Conservation (phyloP, 2,888 invertebrate genomes). For the Ametastegia equiseti region DNA sequence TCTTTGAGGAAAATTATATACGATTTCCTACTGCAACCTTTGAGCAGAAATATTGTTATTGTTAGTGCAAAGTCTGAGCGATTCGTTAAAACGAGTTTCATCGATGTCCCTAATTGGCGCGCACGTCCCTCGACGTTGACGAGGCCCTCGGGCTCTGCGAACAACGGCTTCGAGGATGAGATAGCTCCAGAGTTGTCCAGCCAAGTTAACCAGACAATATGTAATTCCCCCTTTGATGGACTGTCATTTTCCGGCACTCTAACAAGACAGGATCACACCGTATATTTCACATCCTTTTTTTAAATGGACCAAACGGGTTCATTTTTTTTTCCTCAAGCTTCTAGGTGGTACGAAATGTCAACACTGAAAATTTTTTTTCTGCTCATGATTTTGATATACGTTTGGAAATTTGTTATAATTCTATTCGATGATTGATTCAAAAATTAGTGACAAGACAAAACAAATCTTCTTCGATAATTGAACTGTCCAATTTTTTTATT, state of each 20-base stretch:
- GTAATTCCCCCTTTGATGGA: constrained; percentile 55
- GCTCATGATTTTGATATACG: background rate
- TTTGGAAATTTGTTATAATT: too few species aligned
- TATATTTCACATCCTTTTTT: constrained; percentile 18
- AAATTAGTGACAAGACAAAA: background rate
- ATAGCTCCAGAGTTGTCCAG: constrained; percentile 65
- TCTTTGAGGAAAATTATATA: background rate
- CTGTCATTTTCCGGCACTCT: constrained; percentile 54
- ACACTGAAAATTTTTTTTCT: background rate
- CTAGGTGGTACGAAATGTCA: background rate
- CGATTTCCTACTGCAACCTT: background rate
- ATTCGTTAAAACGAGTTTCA: constrained; percentile 62
- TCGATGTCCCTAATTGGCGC: constrained; percentile 67
- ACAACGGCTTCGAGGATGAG: constrained; percentile 47
- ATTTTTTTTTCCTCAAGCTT: background rate
- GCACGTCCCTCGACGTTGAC: constrained; percentile 48
- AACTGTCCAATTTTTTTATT: background rate
- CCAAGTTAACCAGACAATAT: constrained; percentile 59
- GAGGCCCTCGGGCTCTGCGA: constrained; percentile 51
- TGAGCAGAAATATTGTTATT: background rate
- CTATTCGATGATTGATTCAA: background rate
- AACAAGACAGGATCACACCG: constrained; percentile 67
- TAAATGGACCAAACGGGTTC: background rate
- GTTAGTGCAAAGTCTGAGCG: constrained; percentile 25
- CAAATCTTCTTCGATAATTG: background rate